Evolutionary conservation across 2,113 vertebrate genomes (phyloP), one percentile per base, ranked within the genome.

Genomic region (Glaucidium brasilianum): DNA sequence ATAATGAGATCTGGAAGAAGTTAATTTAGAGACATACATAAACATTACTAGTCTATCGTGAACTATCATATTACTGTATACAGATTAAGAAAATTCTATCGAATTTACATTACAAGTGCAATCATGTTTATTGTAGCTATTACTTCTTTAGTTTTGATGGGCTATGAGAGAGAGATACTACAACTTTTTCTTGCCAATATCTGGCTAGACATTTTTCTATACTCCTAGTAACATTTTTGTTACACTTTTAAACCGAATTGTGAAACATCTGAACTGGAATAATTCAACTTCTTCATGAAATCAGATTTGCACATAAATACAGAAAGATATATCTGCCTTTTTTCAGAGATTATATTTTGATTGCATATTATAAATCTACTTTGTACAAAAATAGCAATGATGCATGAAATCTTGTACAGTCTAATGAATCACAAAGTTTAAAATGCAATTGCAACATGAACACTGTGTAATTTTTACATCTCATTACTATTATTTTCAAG

Each of bases 21-120:
- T 89, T 95, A 66, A 66, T 95, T 96, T 89, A 80, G 34, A 86
- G 41, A 88, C 47, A 92, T 85, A 85, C 59, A 85, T 83, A 93
- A 91, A 93, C 63, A 94, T 86, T 92, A 91, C 78, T 45, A 94
- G 66, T 92, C n/a, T n/a, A n/a, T n/a, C n/a, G n/a, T n/a, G n/a
- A n/a, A n/a, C 73, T 95, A 35, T 68, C 49, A 77, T 94, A 66
- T 85, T 95, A 90, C 66, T 93, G 41, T 89, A 92, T 27, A 87
- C 34, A 95, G 35, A 95, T 96, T 90, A 93, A 82, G 39, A 73
- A 92, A 80, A 94, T 41, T 64, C 53, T 69, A 80, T n/a, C 1
- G 2, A 58, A 64, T 85, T 83, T 84, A 25, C 52, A 60, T 82
- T 83, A 82, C 56, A 92, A 60, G 15, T 47, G 22, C 39, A 88